Percentiles rank a stretch among this genome's conserved stretches.
These are phyloP conservation scores for Myiagra hebetior DNA, from an alignment of 2,113 vertebrate genomes.

Conservation along the genomic window DNA sequence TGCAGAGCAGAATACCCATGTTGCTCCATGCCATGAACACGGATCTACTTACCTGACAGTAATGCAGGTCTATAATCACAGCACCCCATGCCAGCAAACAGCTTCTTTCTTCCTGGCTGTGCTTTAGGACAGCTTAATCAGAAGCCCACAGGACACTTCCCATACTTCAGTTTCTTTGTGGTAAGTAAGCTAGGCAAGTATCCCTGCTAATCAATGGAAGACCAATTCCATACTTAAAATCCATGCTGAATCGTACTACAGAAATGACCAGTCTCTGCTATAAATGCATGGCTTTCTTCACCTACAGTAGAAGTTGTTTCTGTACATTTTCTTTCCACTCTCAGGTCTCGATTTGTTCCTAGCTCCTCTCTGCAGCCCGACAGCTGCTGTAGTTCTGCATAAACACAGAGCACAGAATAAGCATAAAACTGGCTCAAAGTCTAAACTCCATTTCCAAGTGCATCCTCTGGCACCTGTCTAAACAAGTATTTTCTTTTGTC, in stretches of 20 bases:
- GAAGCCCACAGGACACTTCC: not conserved
- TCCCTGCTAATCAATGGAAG: not conserved
- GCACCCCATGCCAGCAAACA: not conserved
- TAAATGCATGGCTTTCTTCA: not conserved
- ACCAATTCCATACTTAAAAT: not conserved
- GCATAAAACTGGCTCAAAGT: not conserved
- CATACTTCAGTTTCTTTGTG: not conserved
- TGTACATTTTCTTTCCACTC: not conserved
- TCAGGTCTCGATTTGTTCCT: not conserved
- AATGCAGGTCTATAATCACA: rapidly evolving
- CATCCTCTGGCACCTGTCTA: not conserved
- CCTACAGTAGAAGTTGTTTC: not conserved
- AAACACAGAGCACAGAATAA: not conserved
- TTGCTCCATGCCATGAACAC: not conserved
- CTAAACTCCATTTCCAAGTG: not conserved
- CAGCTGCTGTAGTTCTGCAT: not conserved
- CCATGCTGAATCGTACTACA: not conserved
- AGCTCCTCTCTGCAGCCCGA: not conserved
- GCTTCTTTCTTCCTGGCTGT: not conserved
- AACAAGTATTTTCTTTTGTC: not conserved
- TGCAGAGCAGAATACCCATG: not conserved
- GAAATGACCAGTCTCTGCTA: not conserved
- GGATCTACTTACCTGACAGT: not conserved
- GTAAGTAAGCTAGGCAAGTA: not conserved
- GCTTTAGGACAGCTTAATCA: not conserved